These are phyloP conservation scores for Campaea margaritaria DNA, from an alignment of 2,888 invertebrate genomes.

Conservation along the genomic window DNA sequence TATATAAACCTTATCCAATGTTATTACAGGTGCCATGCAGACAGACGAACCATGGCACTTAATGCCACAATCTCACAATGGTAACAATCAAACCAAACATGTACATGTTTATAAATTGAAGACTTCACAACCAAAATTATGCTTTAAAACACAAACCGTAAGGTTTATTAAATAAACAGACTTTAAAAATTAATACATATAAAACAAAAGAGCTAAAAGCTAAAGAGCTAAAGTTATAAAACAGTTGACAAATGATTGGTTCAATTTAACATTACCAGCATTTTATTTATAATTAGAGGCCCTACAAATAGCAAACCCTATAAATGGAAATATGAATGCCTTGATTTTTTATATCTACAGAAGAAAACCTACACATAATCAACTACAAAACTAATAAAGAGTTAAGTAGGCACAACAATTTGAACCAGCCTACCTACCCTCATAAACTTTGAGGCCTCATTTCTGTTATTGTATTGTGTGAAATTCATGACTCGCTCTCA, in stretches of 20 bases:
- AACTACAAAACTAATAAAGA: too few relatives aligned
- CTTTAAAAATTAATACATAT: too few relatives aligned
- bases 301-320: too few relatives aligned
- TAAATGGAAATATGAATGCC: too few relatives aligned
- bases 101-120: slow-evolving; percentile 47
- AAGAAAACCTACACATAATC: too few relatives aligned
- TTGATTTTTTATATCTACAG: too few relatives aligned
- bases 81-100: slow-evolving; percentile 46
- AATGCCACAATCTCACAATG: slow-evolving; percentile 45
- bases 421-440: too few relatives aligned
- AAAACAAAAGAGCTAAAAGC: too few relatives aligned
- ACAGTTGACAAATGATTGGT: slow-evolving; percentile 1
- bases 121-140: slow-evolving; percentile 34
- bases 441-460: background rate
- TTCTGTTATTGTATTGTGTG: background rate
- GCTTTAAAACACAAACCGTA: slow-evolving; percentile 1
- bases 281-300: too few relatives aligned
- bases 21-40: slow-evolving; percentile 13
- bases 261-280: too few relatives aligned
- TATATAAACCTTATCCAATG: background rate
- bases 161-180: background rate
- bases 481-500: slow-evolving; percentile 2
- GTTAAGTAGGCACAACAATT: too few relatives aligned
- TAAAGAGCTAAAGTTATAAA: background rate
- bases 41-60: slow-evolving; percentile 28